phyloP scores from a whole-genome alignment of 2,888 invertebrate genomes.

The Bombylius discolor region DNA sequence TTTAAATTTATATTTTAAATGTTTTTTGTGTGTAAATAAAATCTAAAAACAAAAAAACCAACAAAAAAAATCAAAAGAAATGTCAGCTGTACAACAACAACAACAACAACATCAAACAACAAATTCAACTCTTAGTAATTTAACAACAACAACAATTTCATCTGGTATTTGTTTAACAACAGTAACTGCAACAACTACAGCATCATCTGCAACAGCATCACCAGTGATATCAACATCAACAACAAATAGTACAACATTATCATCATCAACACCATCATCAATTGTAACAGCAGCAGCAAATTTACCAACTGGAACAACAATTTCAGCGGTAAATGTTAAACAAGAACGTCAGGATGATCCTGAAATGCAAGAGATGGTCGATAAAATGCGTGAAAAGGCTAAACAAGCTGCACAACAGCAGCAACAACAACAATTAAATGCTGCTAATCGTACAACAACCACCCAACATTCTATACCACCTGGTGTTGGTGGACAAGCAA shows the following conservation, averaged over 20 bases:
- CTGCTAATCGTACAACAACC: background rate
- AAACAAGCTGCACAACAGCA: constrained; percentile 46
- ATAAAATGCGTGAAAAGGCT: constrained; percentile 74
- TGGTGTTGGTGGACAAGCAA: constrained; percentile 35
- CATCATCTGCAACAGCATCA: background rate
- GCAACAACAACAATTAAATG: constrained; percentile 11
- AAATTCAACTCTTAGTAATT: background rate
- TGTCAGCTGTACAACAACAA: background rate
- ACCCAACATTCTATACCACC: background rate
- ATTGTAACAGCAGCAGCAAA: background rate
- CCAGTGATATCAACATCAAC: too few relatives aligned
- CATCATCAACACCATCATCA: background rate
- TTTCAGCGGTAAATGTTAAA: constrained; percentile 23
- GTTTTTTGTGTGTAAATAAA: too few relatives aligned
- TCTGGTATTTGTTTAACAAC: background rate
- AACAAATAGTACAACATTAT: background rate
- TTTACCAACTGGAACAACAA: constrained; percentile 2
- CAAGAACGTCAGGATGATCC: constrained; percentile 55
- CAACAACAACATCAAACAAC: background rate
- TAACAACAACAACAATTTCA: background rate
- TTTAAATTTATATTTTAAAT: too few relatives aligned
- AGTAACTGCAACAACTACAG: constrained; percentile 2
- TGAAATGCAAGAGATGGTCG: constrained; percentile 74
- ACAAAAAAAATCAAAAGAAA: background rate
- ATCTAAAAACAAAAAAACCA: too few relatives aligned